phyloP scores from a whole-genome alignment of 2,888 invertebrate species.

The Pachymerium ferrugineum region DNA sequence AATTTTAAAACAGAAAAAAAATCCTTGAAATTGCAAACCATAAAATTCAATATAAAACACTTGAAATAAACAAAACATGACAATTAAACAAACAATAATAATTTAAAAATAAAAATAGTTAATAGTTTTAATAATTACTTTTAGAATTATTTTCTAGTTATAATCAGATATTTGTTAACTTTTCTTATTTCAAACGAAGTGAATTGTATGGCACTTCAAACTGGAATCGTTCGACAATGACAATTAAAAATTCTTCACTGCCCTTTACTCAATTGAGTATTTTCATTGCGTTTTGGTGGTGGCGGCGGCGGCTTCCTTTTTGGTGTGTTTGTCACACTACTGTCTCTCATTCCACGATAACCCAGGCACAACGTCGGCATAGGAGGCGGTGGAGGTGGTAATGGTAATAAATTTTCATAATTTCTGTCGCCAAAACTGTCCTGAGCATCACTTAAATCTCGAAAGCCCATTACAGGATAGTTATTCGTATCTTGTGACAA shows the following conservation, averaged over 20 bases:
- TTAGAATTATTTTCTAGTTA: not conserved
- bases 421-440: not conserved
- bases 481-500: slow-evolving; percentile 77
- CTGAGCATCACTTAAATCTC: slow-evolving; percentile 46
- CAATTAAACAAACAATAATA: slow-evolving; percentile 5
- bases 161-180: not conserved
- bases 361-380: slow-evolving; percentile 31
- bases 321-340: not conserved
- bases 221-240: not conserved
- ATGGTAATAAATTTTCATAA: slow-evolving; percentile 5
- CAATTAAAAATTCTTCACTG: slow-evolving; percentile 29
- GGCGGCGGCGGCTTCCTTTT: slow-evolving; percentile 72
- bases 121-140: not conserved
- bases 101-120: not conserved
- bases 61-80: not conserved
- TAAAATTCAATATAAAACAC: slow-evolving; percentile 21
- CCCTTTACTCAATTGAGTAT: slow-evolving; percentile 59
- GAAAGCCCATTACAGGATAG: slow-evolving; percentile 82
- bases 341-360: not conserved
- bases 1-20: not conserved
- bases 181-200: slow-evolving; percentile 11
- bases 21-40: not conserved
- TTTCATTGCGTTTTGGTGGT: slow-evolving; percentile 81
- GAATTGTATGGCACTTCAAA: slow-evolving; percentile 18
- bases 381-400: slow-evolving; percentile 41